Evolutionary conservation across 2,113 vertebrate species (phyloP), one percentile per base, ranked within the genome.

Genomic region (Plecturocebus donacophilus): DNA sequence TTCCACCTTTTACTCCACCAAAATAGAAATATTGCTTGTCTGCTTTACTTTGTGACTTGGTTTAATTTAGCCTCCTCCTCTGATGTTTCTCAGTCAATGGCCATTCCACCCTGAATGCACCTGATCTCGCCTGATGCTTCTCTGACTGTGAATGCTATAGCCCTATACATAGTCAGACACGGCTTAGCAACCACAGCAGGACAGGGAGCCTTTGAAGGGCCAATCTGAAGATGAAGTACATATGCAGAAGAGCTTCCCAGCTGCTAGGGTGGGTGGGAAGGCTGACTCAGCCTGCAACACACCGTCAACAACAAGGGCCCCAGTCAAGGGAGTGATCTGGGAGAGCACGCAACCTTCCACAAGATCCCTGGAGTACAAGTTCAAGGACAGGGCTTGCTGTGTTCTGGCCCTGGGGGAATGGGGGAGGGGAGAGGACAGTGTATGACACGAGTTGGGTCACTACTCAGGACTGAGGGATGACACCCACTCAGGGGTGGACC

Each of bases 1-100:
- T 86, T 82, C 56, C 64, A 56, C 16, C 21, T 85, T 23, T 88
- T 90, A 40, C 16, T 47, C 70, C n/a, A 87, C 45, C 68, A 81
- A 49, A 85, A 94, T 0, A 94, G 87, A 96, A 89, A 90, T n/a
- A 58, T 25, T 25, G 30, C 23, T 56, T 58, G 19, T 49, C 40
- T 68, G 7, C 13, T 27, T 66, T 54, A 77, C 32, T 86, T 80
- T 70, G 25, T 40, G 75, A 58, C 40, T 80, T 52, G 23, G 49
- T 83, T 56, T 85, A 14, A 61, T 64, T 80, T 75, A n/a, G 84
- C 19, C 27, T 49, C 56, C 54, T 75, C 71, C 49, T 92, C 11
- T 64, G 58, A 90, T 7, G 11, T 61, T 76, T 77, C 71, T 89
- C 73, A 27, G 61, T 64, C 12, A 6, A 64, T 64, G 61, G 27